phyloP scores from a whole-genome alignment of 2,797 vertebrate species.

The Falco biarmicus region DNA sequence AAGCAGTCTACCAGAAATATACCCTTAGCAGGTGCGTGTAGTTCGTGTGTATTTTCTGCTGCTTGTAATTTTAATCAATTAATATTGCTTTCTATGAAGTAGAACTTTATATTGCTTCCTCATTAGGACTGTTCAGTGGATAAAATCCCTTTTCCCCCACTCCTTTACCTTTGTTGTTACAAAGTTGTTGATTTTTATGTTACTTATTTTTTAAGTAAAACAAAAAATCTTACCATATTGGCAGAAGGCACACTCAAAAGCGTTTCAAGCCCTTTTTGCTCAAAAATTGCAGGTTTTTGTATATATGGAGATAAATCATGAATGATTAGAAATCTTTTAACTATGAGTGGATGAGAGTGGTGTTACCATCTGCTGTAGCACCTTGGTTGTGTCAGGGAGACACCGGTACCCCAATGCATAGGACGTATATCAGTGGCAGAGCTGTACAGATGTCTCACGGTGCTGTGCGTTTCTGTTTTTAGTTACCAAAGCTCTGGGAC shows the following conservation, averaged over 20 bases:
- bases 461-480: constrained; percentile 49
- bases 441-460: neutral
- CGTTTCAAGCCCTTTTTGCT: neutral
- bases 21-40: neutral
- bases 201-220: neutral
- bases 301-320: neutral
- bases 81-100: neutral
- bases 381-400: neutral
- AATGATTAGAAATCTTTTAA: neutral
- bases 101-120: neutral
- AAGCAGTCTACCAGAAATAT: neutral
- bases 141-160: neutral
- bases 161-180: neutral
- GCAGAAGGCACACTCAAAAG: neutral
- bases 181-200: neutral
- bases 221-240: neutral
- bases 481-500: constrained; percentile 93
- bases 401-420: neutral
- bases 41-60: neutral
- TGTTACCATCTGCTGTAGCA: neutral
- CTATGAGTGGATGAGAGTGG: neutral
- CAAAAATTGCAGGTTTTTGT: neutral
- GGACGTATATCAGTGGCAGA: neutral
- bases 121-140: neutral
- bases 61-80: neutral